These are phyloP conservation scores for Drosophila parabipectinata DNA, from an alignment of 1,140 invertebrate genomes.

Conservation along the genomic window DNA sequence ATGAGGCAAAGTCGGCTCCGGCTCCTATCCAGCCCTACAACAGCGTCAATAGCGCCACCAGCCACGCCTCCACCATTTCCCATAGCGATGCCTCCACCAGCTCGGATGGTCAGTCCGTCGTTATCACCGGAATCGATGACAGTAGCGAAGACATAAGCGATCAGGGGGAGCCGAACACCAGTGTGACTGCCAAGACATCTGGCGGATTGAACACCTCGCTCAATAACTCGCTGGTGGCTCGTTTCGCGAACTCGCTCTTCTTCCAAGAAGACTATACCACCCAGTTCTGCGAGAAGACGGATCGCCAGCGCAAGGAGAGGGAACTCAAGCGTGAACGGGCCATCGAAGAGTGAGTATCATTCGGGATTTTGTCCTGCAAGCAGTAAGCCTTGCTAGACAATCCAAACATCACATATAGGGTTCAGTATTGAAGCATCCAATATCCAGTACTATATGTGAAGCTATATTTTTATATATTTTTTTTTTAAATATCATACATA, in stretches of 20 bases:
- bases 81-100: background rate
- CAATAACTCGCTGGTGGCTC: background rate
- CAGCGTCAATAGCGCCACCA: slow-evolving; percentile 3
- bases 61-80: slow-evolving; percentile 16
- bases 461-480: too few species aligned
- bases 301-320: background rate
- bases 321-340: slow-evolving; percentile 10
- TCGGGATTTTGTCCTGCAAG: background rate
- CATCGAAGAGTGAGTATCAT: slow-evolving; percentile 26
- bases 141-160: background rate
- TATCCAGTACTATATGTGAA: too few species aligned
- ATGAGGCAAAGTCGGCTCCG: background rate
- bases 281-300: slow-evolving; percentile 7
- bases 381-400: background rate
- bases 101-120: background rate
- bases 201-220: background rate
- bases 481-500: too few species aligned
- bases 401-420: background rate
- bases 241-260: slow-evolving; percentile 21
- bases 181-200: background rate
- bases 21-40: background rate
- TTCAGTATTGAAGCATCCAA: too few species aligned
- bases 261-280: slow-evolving; percentile 27
- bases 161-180: background rate
- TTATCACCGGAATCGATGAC: background rate